These are phyloP conservation scores for Rhopalosiphum nymphaeae DNA, from an alignment of 2,888 invertebrate genomes.

Conservation along the genomic window DNA sequence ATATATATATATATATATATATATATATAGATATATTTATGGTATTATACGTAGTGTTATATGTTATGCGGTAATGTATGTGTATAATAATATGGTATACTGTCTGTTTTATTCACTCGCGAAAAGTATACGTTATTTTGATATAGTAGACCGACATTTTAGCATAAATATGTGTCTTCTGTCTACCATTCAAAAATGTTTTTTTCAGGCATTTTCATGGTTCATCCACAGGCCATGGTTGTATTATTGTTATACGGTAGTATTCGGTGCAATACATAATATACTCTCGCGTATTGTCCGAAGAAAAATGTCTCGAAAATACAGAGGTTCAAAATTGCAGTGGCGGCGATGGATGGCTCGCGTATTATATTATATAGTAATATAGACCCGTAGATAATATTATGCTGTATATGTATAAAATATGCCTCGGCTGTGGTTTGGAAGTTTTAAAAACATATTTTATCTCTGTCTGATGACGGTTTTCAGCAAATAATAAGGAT, in stretches of 20 bases:
- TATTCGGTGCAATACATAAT: neutral
- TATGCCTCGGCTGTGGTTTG: neutral
- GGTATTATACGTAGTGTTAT: neutral
- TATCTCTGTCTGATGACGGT: neutral
- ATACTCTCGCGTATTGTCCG: neutral
- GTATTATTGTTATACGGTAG: neutral
- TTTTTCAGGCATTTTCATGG: neutral
- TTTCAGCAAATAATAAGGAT: neutral
- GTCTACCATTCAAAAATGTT: constrained; percentile 28
- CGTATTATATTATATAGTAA: neutral
- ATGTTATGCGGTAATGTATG: constrained; percentile 31
- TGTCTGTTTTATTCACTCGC: constrained; percentile 60
- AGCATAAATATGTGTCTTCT: constrained; percentile 50
- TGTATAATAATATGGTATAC: constrained; percentile 14
- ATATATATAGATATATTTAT: constrained; percentile 5
- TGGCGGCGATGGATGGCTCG: neutral
- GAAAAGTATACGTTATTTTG: constrained; percentile 48
- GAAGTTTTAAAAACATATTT: neutral
- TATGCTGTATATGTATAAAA: neutral
- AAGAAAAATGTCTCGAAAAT: neutral
- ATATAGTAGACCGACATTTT: constrained; percentile 57
- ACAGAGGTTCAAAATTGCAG: neutral
- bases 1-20: neutral
- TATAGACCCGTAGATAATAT: neutral
- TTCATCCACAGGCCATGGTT: neutral